Evolutionary conservation across 2,797 vertebrate genomes (phyloP).

Genomic region (Malacoctenus gilli): DNA sequence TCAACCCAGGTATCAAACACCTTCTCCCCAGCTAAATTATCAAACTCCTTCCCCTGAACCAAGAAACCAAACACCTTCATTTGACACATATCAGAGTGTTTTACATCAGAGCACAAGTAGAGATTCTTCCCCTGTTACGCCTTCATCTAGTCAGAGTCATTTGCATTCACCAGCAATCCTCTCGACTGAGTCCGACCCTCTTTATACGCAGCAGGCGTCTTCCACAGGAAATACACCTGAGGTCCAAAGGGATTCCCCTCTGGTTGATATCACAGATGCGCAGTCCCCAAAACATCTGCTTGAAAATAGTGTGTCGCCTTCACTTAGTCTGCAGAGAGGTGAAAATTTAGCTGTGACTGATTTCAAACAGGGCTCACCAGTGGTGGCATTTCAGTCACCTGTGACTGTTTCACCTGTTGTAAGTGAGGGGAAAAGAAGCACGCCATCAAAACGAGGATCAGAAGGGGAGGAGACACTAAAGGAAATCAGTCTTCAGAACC

Average conservation of each 20-base stretch:
- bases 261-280: conserved; percentile 30
- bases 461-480: conserved; percentile 28
- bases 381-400: conserved; percentile 21
- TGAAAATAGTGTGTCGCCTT: conserved; percentile 31
- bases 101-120: conserved; percentile 47
- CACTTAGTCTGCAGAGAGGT: conserved; percentile 27
- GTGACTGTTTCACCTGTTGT: conserved; percentile 29
- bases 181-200: conserved; percentile 28
- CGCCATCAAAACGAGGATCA: conserved; percentile 27
- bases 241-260: conserved; percentile 14
- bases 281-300: conserved; percentile 19
- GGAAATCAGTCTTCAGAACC: conserved; percentile 23
- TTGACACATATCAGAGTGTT: conserved; percentile 38
- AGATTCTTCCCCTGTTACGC: conserved; percentile 42
- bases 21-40: conserved; percentile 51
- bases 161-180: conserved; percentile 31
- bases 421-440: conserved; percentile 25
- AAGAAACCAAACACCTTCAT: conserved; percentile 35
- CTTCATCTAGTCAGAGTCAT: conserved; percentile 38
- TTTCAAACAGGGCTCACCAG: conserved; percentile 40
- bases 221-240: conserved; percentile 36
- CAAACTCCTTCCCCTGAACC: conserved; percentile 50
- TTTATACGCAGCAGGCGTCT: conserved; percentile 23
- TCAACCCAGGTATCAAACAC: conserved; percentile 46
- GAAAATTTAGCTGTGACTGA: conserved; percentile 26